Base-by-base conservation (phyloP, 2,797 vertebrate species). In the Serranus cabrilla region DNA sequence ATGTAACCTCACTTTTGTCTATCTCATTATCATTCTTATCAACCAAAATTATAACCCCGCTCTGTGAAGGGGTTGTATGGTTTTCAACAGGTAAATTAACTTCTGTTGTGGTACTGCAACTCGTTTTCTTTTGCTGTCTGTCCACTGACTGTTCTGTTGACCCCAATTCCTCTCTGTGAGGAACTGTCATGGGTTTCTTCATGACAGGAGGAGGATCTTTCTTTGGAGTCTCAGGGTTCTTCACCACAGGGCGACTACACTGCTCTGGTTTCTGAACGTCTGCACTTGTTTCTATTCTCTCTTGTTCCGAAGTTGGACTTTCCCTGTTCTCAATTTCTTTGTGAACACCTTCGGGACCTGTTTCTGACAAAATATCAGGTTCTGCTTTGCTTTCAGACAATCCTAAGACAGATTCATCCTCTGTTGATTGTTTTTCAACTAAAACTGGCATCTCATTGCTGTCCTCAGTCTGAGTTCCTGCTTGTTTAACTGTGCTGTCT, bases 171-270 rank as follows among this genome's bases (percentile, higher is more conserved):
- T 86, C 78, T 71, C 75, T 91, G 49, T 71, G 62, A 25, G 62
- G 47, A 16, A 77, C n/a, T 23, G 56, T 74, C 8, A 17, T 65
- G 8, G 88, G 84, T 81, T 93, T 94, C 68, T 91, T 92, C 92
- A 91, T 93, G 23, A 93, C 89, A 61, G 90, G 89, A 75, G 93
- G 91, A 5, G 91, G 90, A 12, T 90, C 81, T 72, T 89, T 92
- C 78, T 91, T 92, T 70, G 59, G 66, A 39, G 75, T 82, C 40
- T 72, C 61, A 21, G 81, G 16, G 12, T 74, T 71, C 42, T 82
- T 83, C 25, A 43, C 18, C 4, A 55, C 23, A 57, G 40, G 51
- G 47, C 23, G 37, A 17, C 49, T 45, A 56, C 27, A 82, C 66
- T 79, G 75, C 17, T 87, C 83, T 59, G 75, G 75, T 71, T 39